Evolutionary conservation across 2,797 vertebrate species (phyloP).

Genomic region (Orientallactaga sibirica): DNA sequence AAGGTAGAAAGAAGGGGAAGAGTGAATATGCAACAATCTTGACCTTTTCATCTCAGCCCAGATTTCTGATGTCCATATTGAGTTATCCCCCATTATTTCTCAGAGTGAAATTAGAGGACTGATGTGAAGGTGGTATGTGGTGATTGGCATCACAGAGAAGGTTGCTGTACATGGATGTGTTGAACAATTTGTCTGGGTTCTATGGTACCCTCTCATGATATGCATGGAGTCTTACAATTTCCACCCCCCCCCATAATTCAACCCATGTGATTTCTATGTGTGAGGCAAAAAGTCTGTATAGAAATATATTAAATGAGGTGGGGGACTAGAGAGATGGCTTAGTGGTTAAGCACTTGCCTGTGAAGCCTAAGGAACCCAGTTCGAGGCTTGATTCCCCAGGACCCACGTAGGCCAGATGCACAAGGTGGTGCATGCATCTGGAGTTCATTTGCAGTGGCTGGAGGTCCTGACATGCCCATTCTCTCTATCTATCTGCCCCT

Average conservation of each 20-base stretch:
- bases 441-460: too few relatives aligned
- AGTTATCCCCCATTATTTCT: background rate
- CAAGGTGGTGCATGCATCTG: too few relatives aligned
- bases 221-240: background rate
- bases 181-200: background rate
- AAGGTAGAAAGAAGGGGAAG: background rate
- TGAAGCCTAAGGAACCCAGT: too few relatives aligned
- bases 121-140: background rate
- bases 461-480: too few relatives aligned
- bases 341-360: too few relatives aligned
- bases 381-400: too few relatives aligned
- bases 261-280: background rate
- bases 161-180: background rate
- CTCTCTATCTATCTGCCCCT: too few relatives aligned
- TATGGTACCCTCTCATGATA: too few relatives aligned
- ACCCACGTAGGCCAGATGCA: too few relatives aligned
- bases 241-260: background rate
- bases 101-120: background rate
- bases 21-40: background rate
- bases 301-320: background rate
- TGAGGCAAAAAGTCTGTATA: background rate
- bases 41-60: background rate
- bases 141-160: background rate
- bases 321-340: too few relatives aligned
- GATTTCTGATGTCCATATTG: slow-evolving; percentile 26